A percentile compares a stretch with the other conserved stretches of the same genome.
Conservation (phyloP, 35 echinoderm and acorn worm genomes). For the Eucidaris tribuloides region DNA sequence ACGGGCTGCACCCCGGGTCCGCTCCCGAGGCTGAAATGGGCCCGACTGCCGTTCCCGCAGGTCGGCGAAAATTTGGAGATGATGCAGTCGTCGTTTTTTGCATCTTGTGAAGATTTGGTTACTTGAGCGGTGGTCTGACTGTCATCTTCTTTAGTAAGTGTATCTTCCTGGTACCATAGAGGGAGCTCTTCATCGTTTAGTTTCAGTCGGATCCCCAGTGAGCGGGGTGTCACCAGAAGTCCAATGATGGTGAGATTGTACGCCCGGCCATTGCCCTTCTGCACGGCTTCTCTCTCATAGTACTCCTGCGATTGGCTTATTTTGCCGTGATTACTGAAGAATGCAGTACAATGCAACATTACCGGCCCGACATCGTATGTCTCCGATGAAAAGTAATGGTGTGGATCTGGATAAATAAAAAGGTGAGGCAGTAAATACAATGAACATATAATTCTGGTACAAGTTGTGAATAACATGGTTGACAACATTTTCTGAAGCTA, state of each 20-base stretch:
- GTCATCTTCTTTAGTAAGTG: not conserved
- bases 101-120: no score
- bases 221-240: conserved; percentile 67
- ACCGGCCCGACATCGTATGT: conserved; percentile 33
- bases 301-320: conserved; percentile 6
- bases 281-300: not conserved
- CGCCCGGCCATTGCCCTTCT: not conserved
- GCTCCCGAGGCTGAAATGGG: conserved; percentile 59
- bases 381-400: conserved; percentile 48
- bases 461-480: not conserved
- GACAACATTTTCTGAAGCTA: not conserved
- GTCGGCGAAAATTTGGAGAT: conserved; percentile 65
- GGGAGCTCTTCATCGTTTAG: conserved; percentile 34
- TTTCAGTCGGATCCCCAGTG: conserved; percentile 73
- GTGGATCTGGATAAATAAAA: conserved; percentile 29
- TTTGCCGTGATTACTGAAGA: conserved; percentile 39
- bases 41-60: conserved; percentile 67
- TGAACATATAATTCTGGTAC: not conserved
- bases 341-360: conserved; percentile 82
- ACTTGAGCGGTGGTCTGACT: no score
- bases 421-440: not conserved
- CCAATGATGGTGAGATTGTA: conserved; percentile 62
- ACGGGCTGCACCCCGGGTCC: conserved; percentile 34
- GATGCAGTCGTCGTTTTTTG: not conserved
- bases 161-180: conserved; percentile 52